Percentiles rank a stretch among this genome's conserved stretches.
phyloP scores from a whole-genome alignment of 2,797 vertebrate genomes.

The Champsocephalus gunnari region DNA sequence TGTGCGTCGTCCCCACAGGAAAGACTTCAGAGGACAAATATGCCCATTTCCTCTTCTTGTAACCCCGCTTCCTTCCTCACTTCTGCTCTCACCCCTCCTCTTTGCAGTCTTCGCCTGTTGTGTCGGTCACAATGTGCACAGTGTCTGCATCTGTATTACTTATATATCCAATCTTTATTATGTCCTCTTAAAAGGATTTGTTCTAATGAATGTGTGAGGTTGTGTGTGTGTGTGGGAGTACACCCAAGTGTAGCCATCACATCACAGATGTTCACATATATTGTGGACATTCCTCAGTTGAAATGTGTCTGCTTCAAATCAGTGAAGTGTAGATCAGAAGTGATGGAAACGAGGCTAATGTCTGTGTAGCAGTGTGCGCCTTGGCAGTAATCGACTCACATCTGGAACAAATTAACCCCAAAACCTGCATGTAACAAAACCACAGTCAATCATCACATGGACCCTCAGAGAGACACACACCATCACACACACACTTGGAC shows the following conservation, averaged over 20 bases:
- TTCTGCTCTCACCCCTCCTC: constrained; percentile 31
- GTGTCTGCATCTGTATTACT: neutral
- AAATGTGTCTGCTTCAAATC: constrained; percentile 14
- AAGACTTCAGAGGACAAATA: constrained; percentile 62
- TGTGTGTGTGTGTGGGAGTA: neutral
- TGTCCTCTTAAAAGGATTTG: neutral
- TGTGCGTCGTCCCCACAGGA: constrained; percentile 54
- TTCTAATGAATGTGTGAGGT: neutral
- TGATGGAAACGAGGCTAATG: constrained; percentile 51
- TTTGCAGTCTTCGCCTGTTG: neutral
- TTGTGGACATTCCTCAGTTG: neutral
- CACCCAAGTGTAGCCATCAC: neutral
- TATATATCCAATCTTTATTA: neutral
- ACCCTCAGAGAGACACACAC: constrained; percentile 25
- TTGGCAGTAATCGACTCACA: constrained; percentile 60
- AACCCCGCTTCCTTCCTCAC: constrained; percentile 52
- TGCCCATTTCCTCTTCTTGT: constrained; percentile 68
- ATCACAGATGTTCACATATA: neutral
- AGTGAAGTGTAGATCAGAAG: constrained; percentile 20
- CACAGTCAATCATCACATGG: constrained; percentile 51
- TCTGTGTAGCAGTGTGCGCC: constrained; percentile 50
- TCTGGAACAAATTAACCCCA: constrained; percentile 75
- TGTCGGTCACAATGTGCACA: neutral
- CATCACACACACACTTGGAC: neutral
- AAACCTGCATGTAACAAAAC: constrained; percentile 72